Base-by-base conservation (phyloP, 2,797 vertebrate genomes). In the Spheniscus humboldti region DNA sequence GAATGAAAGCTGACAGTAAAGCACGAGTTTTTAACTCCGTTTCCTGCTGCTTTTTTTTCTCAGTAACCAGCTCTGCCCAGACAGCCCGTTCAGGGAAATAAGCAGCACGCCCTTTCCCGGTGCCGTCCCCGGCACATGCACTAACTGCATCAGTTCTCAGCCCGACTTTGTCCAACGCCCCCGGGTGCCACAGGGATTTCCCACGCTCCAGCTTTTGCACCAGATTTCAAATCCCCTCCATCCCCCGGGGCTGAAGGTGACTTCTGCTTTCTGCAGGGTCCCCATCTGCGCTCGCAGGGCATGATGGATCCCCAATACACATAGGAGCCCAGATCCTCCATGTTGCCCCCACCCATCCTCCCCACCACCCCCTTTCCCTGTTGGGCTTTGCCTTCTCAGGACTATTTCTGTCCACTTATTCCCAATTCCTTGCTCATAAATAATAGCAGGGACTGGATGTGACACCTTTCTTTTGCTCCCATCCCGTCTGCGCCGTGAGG, bases 401-500 rank as follows among this genome's bases (percentile, higher is more conserved):
- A 2, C 56, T 43, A 0, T 68, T 75, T 76, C 64, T 48, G 5
- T 9, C n/a, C 25, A 1, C 12, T 39, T 17, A 9, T 25, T 77
- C 53, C 64, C 31, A 24, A 0, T 48, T 47, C 30, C 66, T 64
- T 2, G 10, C 69, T 60, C 20, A 1, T 1, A 9, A 57, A 16
- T 1, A n/a, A 2, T 0, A 37, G 17, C 63, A 19, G 39, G 13
- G 10, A 2, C 35, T 9, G 24, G n/a, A 11, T 2, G 55, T 11
- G 37, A 5, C 27, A 1, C 30, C 2, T 11, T 72, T 30, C 50
- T 35, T 22, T 31, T 5, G 18, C 11, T 10, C 48, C 22, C 30
- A 2, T 4, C 18, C 35, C 3, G 0, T 1, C 31, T 10, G 35
- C 3, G 4, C 52, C 31, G 0, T 0, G 1, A 37, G 5, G 41